Percentiles rank a stretch among this genome's conserved stretches.
Evolutionary conservation across 2,888 invertebrate genomes (phyloP).

Genomic region (Ctenicera cuprea): DNA sequence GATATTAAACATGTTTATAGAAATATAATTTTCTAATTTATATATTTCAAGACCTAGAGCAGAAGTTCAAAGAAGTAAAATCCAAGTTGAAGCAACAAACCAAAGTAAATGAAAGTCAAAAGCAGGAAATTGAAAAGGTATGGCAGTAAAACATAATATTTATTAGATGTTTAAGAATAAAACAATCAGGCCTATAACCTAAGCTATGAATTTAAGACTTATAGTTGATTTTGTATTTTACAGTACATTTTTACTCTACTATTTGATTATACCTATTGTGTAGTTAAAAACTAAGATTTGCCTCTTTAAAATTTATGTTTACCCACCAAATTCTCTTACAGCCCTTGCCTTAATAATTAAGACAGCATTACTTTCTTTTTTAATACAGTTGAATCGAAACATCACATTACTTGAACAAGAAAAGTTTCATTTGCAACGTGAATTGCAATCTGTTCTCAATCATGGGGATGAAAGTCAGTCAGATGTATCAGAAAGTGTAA

Average conservation of each 20-base stretch:
- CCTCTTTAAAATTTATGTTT: too few species aligned
- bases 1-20: too few species aligned
- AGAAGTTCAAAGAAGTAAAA: constrained; percentile 70
- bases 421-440: constrained; percentile 63
- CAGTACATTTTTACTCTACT: too few species aligned
- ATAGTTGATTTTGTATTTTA: too few species aligned
- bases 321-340: too few species aligned
- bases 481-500: constrained; percentile 73
- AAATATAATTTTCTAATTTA: too few species aligned
- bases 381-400: constrained; percentile 65
- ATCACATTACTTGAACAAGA: constrained; percentile 71
- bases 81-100: constrained; percentile 70
- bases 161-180: too few species aligned
- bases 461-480: constrained; percentile 72
- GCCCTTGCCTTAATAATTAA: background rate
- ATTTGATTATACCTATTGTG: too few species aligned
- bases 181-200: too few species aligned
- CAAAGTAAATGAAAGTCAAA: constrained; percentile 67
- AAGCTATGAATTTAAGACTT: too few species aligned
- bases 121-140: constrained; percentile 71
- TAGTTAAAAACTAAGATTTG: too few species aligned
- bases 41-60: constrained; percentile 67
- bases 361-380: background rate
- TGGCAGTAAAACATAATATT: background rate
- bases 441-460: constrained; percentile 62